Conservation (phyloP, 2,113 vertebrate genomes). For the Phainopepla nitens region DNA sequence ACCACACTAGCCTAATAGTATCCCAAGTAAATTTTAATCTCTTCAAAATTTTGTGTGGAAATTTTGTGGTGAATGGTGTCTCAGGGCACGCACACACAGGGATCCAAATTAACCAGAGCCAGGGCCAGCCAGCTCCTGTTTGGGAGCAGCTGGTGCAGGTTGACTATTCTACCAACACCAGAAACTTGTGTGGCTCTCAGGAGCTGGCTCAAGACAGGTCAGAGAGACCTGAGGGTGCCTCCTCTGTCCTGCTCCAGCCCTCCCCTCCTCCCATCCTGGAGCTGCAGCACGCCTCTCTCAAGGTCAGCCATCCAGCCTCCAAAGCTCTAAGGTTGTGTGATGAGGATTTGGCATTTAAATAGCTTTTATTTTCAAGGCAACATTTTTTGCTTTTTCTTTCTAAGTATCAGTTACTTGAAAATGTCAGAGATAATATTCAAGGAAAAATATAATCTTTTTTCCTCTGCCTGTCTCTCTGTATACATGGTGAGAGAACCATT, state of each 20-base stretch:
- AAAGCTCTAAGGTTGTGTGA: neutral
- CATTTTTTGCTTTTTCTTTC: neutral
- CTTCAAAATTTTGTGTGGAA: neutral
- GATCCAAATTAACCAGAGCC: neutral
- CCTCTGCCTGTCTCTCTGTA: neutral
- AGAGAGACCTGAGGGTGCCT: neutral
- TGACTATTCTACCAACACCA: neutral
- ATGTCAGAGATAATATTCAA: neutral
- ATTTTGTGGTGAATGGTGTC: neutral
- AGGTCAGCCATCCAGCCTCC: neutral
- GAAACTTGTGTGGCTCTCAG: neutral
- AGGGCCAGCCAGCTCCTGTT: neutral
- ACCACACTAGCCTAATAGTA: neutral
- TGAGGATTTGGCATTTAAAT: neutral
- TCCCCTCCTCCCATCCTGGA: neutral
- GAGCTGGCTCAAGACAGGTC: neutral
- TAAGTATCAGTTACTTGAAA: neutral
- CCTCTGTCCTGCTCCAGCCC: neutral
- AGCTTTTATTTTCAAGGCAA: neutral
- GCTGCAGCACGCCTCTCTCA: neutral
- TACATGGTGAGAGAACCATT: neutral
- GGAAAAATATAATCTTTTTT: neutral
- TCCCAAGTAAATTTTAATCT: neutral
- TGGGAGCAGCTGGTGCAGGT: neutral
- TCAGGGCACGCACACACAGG: accelerated